Evolutionary conservation across 2,888 invertebrate genomes (phyloP).

Genomic region (Sesia apiformis): DNA sequence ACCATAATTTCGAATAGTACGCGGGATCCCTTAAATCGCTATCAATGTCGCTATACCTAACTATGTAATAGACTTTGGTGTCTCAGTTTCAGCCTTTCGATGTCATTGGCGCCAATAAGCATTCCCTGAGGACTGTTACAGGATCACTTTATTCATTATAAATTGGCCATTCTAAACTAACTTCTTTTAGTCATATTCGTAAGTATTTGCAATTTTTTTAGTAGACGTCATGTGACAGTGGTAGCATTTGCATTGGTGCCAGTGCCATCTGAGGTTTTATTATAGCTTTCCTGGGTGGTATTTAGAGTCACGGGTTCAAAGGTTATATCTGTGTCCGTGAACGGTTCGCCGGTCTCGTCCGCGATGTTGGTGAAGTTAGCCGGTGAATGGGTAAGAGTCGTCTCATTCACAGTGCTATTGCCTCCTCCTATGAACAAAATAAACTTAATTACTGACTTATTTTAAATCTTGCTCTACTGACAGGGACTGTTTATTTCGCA

Average conservation of each 20-base stretch:
- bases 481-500: no score
- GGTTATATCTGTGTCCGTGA: not conserved
- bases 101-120: constrained; percentile 9
- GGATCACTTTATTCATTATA: not conserved
- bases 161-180: not conserved
- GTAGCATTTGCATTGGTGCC: constrained; percentile 15
- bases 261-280: constrained; percentile 4
- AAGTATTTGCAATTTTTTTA: not conserved
- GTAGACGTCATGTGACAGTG: constrained; percentile 31
- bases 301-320: not conserved
- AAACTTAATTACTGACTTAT: no score
- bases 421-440: constrained; percentile 51
- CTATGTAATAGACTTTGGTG: constrained; percentile 4
- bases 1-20: no score
- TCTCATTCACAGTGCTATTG: constrained; percentile 56
- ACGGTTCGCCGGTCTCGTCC: not conserved
- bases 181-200: not conserved
- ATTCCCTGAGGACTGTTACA: not conserved
- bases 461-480: no score
- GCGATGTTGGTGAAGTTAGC: not conserved
- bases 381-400: not conserved
- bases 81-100: constrained; percentile 14
- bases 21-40: no score
- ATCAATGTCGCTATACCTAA: no score
- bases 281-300: not conserved